These are phyloP conservation scores for Brachypteracias leptosomus DNA, from an alignment of 2,113 vertebrate genomes.

Conservation along the genomic window DNA sequence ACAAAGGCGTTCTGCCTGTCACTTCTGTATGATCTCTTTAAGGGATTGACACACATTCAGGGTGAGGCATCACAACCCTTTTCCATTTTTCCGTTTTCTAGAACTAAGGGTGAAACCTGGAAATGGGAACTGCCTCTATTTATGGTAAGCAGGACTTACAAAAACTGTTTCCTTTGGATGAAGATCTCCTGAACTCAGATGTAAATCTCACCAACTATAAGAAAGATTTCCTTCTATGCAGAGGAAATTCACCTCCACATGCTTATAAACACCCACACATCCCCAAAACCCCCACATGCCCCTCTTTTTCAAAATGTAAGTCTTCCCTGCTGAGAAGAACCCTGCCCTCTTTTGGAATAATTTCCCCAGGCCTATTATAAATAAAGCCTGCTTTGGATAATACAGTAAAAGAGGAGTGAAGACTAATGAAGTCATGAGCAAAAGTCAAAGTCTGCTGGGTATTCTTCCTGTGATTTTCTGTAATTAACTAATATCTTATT, in stretches of 20 bases:
- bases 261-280: neutral
- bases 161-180: neutral
- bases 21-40: neutral
- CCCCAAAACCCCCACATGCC: rapidly evolving
- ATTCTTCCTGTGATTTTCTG: neutral
- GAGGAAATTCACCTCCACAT: neutral
- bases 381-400: neutral
- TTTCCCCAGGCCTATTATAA: neutral
- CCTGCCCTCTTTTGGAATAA: neutral
- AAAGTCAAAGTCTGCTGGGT: neutral
- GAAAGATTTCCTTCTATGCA: neutral
- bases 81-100: neutral
- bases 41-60: neutral
- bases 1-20: neutral
- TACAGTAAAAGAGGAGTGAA: neutral
- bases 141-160: neutral
- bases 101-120: neutral
- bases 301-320: neutral
- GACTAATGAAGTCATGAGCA: neutral
- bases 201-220: neutral
- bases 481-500: neutral
- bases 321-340: neutral
- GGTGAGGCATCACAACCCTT: neutral
- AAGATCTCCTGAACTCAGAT: neutral
- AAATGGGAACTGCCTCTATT: neutral